Evolutionary conservation across 2,888 invertebrate species (phyloP).

Genomic region (Protula sp.): DNA sequence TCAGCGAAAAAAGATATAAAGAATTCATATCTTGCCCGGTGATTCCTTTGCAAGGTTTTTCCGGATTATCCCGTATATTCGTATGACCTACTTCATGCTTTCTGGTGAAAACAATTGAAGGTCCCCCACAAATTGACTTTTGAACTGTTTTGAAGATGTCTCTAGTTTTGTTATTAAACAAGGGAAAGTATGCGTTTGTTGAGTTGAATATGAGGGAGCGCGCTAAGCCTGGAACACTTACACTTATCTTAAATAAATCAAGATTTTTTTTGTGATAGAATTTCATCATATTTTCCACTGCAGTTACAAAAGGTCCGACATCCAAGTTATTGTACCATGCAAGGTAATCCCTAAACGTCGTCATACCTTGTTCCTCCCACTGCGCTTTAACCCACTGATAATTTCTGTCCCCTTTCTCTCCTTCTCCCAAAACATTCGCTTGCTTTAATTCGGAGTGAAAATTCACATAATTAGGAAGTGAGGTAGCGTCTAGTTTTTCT

Average conservation of each 20-base stretch:
- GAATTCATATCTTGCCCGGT: neutral
- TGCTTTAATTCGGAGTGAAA: neutral
- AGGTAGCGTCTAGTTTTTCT: neutral
- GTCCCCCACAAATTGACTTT: neutral
- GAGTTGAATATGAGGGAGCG: conserved; percentile 17
- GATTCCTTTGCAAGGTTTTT: neutral
- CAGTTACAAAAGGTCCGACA: conserved; percentile 22
- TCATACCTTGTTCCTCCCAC: conserved; percentile 20
- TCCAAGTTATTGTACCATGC: conserved; percentile 26
- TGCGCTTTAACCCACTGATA: neutral
- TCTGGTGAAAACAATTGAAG: neutral
- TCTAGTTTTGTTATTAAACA: conserved; percentile 19
- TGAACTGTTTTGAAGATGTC: conserved; percentile 11
- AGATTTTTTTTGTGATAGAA: conserved; percentile 20
- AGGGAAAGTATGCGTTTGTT: conserved; percentile 16
- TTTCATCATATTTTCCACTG: conserved; percentile 14
- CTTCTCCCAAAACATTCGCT: neutral
- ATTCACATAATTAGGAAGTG: neutral
- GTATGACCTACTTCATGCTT: neutral
- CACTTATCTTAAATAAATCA: conserved; percentile 24
- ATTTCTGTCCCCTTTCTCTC: neutral
- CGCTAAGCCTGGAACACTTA: conserved; percentile 24
- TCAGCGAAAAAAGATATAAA: neutral
- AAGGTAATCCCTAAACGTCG: conserved; percentile 23
- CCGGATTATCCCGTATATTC: neutral